Evolutionary conservation across 2,797 vertebrate genomes (phyloP).

Genomic region (Gallinago stenura): DNA sequence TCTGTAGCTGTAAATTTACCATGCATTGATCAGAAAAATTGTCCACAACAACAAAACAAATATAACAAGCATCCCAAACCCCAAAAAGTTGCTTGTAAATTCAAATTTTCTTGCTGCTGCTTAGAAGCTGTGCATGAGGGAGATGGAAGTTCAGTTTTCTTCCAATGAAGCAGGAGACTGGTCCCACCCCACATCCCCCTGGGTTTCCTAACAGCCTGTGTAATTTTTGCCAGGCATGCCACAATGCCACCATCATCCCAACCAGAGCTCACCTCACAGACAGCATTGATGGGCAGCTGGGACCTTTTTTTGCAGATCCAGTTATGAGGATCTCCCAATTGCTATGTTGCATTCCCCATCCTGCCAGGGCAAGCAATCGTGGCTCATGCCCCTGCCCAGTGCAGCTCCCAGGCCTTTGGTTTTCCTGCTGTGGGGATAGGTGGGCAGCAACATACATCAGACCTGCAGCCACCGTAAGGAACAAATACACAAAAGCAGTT

Average conservation of each 20-base stretch:
- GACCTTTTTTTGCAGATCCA: background rate
- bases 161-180: background rate
- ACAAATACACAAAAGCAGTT: background rate
- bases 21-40: background rate
- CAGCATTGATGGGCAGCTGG: background rate
- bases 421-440: background rate
- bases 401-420: background rate
- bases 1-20: background rate
- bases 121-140: background rate
- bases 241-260: background rate
- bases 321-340: background rate
- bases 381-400: accelerated
- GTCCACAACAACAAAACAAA: background rate
- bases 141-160: background rate
- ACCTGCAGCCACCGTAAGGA: background rate
- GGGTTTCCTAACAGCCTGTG: background rate
- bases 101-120: background rate
- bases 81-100: background rate
- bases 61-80: background rate
- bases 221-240: background rate
- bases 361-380: background rate
- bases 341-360: background rate
- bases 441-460: background rate
- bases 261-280: background rate
- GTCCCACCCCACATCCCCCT: background rate